These are phyloP conservation scores for Microcebus ravelobensis DNA, from an alignment of 2,113 vertebrate species.

Conservation along the genomic window DNA sequence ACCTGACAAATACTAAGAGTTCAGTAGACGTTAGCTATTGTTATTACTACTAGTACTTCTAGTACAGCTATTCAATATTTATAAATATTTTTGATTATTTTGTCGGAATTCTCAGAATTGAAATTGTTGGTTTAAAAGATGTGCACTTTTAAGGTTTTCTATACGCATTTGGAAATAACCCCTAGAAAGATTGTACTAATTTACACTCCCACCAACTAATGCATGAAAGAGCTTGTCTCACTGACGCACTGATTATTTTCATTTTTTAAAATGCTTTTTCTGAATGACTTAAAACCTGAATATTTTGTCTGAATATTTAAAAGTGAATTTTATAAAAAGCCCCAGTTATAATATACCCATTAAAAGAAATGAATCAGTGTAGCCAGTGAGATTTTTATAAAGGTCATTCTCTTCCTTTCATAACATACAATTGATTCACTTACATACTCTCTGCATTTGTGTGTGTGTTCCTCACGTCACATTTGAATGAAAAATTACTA, in stretches of 20 bases:
- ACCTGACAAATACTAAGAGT: not conserved
- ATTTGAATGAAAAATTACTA: not conserved
- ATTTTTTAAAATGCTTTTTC: not conserved
- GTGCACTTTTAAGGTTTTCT: not conserved
- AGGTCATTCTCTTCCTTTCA: slow-evolving; percentile 1
- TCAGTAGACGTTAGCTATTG: not conserved
- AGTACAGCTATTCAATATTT: not conserved
- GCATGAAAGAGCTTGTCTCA: not conserved
- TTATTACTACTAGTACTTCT: not conserved
- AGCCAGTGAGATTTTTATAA: not conserved
- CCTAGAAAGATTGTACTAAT: not conserved
- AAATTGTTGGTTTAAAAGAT: not conserved
- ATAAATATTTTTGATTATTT: not conserved
- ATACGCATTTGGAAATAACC: not conserved
- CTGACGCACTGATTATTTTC: not conserved
- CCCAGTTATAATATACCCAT: not conserved
- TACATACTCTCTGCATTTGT: not conserved
- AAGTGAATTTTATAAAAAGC: not conserved
- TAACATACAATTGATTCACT: rapidly evolving
- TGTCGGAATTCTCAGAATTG: not conserved
- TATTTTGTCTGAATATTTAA: not conserved
- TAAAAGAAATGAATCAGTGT: not conserved
- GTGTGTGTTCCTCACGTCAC: not conserved
- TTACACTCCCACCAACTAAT: not conserved
- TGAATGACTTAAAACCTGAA: not conserved